Percentiles rank a stretch among this genome's conserved stretches.
phyloP scores from a whole-genome alignment of 2,797 vertebrate species.

The Esox lucius region DNA sequence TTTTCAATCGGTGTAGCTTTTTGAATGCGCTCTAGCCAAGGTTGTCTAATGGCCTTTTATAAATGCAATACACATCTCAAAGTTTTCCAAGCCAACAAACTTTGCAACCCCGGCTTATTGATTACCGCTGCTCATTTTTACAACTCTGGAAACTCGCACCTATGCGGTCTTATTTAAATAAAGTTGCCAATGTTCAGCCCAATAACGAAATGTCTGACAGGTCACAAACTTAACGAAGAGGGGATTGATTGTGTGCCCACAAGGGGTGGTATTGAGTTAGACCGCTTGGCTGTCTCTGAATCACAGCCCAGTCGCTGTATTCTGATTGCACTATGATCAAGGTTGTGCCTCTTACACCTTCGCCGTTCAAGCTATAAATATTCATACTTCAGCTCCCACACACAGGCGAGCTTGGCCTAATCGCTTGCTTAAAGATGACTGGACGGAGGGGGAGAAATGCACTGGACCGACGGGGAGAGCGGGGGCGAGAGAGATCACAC shows the following conservation, averaged over 20 bases:
- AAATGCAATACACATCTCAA: not conserved
- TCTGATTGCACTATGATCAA: conserved; percentile 72
- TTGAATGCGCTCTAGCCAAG: not conserved
- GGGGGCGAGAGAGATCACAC: conserved; percentile 17
- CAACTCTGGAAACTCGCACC: conserved; percentile 21
- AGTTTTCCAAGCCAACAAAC: no score
- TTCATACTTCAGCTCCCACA: conserved; percentile 73
- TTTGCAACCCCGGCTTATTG: conserved; percentile 20
- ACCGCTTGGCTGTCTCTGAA: conserved; percentile 67
- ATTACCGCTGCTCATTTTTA: conserved; percentile 30
- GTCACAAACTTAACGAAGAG: conserved; percentile 70
- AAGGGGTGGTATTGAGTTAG: conserved; percentile 64
- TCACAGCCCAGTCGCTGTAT: conserved; percentile 48
- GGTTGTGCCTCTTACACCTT: conserved; percentile 75
- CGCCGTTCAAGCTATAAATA: conserved; percentile 72
- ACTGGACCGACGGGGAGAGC: conserved; percentile 18
- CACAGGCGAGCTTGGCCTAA: conserved; percentile 43
- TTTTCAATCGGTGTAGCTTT: not conserved
- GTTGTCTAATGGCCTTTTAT: not conserved
- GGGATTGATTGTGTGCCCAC: conserved; percentile 75
- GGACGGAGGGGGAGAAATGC: conserved; percentile 5
- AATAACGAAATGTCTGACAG: conserved; percentile 57
- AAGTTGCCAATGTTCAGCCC: conserved; percentile 66
- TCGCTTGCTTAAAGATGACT: conserved; percentile 61
- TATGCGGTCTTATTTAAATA: conserved; percentile 60